Evolutionary conservation across 2,888 invertebrate genomes (phyloP), one percentile per base, ranked within the genome.

Genomic region (Noctua janthina): DNA sequence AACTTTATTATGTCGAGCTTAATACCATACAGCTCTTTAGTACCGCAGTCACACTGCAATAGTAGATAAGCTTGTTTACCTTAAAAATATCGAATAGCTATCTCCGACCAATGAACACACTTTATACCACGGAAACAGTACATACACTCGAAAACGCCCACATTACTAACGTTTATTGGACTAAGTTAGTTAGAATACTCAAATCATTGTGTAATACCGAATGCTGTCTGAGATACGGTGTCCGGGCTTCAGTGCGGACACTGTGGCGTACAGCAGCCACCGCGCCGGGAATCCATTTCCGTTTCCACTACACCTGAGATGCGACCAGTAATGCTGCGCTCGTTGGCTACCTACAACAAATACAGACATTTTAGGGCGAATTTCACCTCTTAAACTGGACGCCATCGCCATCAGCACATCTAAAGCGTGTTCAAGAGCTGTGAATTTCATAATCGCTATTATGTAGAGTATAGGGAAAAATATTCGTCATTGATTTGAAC

Each of bases 241-340:
- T 79, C 84, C 66, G 84, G 77, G 43, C 13, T 46, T 29, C 15
- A 62, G 68, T 49, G 74, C 51, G 69, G 69, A 66, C 68, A 46
- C 35, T 83, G 84, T 51, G 64, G 76, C 43, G 73, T 85, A 78
- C 84, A 80, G 72, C 13, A 43, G 69, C 59, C 29, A 70, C 75
- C 51, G 49, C 78, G 76, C 70, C 76, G 83, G 82, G 76, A 81
- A 88, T 88, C 83, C 88, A 88, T 89, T 90, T 88, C 89, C 87
- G 82, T 77, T 81, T 62, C 62, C 83, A 82, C 71, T 74, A 68
- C 81, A 87, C 87, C 84, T 89, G 82, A 81, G 82, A 77, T 76
- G 74, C 71, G 74, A 74, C 72, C 70, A 71, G 39, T 67, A 79
- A 78, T 71, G 73, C 59, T 23, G 35, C 20, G 67, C 54, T 54